These are phyloP conservation scores for Bovichtus diacanthus DNA, from an alignment of 2,797 vertebrate genomes.

Conservation along the genomic window DNA sequence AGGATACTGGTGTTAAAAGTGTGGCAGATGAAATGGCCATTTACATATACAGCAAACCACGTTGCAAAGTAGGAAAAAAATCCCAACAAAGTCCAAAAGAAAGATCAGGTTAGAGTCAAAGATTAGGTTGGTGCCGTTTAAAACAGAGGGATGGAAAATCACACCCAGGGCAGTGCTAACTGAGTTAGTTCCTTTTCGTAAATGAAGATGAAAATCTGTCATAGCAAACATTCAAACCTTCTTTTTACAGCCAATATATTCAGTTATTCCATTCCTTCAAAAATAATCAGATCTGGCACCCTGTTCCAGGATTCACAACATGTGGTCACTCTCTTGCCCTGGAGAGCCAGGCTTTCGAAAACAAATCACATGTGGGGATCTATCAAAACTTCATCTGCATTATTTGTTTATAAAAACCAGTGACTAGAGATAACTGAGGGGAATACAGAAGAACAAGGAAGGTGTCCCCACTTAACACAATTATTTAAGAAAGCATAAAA, in stretches of 20 bases:
- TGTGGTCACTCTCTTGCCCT: background rate
- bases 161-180: conserved; percentile 57
- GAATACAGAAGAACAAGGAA: conserved; percentile 66
- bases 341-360: conserved; percentile 39
- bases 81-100: conserved; percentile 33
- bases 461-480: conserved; percentile 60
- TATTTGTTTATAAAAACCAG: conserved; percentile 59
- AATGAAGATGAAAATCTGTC: conserved; percentile 15
- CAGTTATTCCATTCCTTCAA: conserved; percentile 33
- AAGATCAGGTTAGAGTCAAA: conserved; percentile 17
- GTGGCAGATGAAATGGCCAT: background rate
- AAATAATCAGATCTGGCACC: conserved; percentile 8
- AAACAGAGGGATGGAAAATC: conserved; percentile 18
- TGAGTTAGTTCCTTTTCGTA: conserved; percentile 19
- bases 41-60: conserved; percentile 28
- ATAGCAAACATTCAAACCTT: conserved; percentile 16
- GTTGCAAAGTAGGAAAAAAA: conserved; percentile 7
- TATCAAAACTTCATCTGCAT: conserved; percentile 50
- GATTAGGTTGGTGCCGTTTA: conserved; percentile 35
- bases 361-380: conserved; percentile 36
- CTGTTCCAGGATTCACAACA: conserved; percentile 21
- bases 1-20: conserved; percentile 1
- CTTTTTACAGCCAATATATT: conserved; percentile 28
- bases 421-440: conserved; percentile 46
- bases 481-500: conserved; percentile 68